Conservation (phyloP, 2,113 vertebrate genomes). For the Chionis minor region DNA sequence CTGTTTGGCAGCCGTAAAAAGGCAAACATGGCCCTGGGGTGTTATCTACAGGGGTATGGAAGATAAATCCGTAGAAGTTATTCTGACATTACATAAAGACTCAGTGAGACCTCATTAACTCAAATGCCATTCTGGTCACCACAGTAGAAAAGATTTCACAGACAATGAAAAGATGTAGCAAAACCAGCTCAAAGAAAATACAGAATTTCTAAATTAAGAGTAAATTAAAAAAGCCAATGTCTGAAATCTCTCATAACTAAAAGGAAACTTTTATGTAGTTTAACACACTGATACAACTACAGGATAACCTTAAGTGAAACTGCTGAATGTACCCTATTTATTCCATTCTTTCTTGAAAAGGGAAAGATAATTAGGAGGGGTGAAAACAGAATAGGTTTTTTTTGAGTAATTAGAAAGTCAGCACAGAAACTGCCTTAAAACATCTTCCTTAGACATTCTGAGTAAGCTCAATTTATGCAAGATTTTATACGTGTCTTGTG, state of each 20-base stretch:
- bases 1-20: constrained; percentile 68
- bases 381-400: neutral
- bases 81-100: constrained; percentile 69
- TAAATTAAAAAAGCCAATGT: neutral
- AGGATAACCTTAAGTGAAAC: neutral
- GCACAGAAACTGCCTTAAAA: neutral
- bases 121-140: constrained; percentile 63
- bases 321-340: neutral
- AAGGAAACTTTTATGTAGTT: neutral
- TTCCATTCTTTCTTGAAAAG: neutral
- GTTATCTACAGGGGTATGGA: constrained; percentile 56
- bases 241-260: neutral
- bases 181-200: neutral
- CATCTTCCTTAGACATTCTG: neutral
- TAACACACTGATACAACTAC: neutral
- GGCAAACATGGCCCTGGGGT: constrained; percentile 66
- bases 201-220: neutral
- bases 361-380: neutral
- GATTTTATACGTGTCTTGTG: neutral
- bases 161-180: constrained; percentile 47
- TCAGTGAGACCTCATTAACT: constrained; percentile 69
- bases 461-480: neutral
- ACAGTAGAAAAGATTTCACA: constrained; percentile 38
- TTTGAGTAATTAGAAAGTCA: neutral
- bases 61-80: constrained; percentile 61